A percentile compares a stretch with the other conserved stretches of the same genome.
Conservation (phyloP, 2,797 vertebrate genomes). For the Amazonetta brasiliensis region DNA sequence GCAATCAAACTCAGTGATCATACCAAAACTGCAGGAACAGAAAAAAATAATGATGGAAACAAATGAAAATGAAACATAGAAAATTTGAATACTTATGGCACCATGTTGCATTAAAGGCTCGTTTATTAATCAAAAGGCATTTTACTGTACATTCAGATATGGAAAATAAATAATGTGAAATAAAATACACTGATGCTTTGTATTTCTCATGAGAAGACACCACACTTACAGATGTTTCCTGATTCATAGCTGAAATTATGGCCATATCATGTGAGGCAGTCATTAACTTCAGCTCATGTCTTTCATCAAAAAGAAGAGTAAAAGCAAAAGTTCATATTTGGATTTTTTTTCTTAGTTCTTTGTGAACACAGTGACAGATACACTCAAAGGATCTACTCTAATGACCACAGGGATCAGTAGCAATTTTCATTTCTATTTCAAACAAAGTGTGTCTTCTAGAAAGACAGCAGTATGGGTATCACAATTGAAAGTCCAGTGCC, state of each 20-base stretch:
- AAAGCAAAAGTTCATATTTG: not conserved
- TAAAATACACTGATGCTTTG: not conserved
- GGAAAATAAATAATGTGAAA: not conserved
- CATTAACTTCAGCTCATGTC: not conserved
- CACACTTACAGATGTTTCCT: not conserved
- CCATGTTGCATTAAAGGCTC: not conserved
- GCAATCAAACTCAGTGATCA: not conserved
- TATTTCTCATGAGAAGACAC: not conserved
- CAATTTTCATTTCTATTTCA: not conserved
- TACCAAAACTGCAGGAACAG: not conserved
- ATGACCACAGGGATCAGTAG: accelerated
- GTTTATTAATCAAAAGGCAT: not conserved
- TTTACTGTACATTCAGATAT: not conserved
- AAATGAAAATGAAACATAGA: not conserved
- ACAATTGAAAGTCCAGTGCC: not conserved
- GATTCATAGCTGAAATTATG: not conserved
- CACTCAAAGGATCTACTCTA: not conserved
- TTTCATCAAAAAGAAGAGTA: not conserved
- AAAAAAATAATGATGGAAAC: not conserved
- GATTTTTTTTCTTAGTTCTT: not conserved
- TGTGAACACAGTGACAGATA: accelerated
- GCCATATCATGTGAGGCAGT: not conserved
- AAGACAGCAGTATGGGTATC: accelerated
- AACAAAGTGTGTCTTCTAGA: not conserved
- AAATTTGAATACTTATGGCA: not conserved